phyloP scores from a whole-genome alignment of 2,797 vertebrate species.

The Crax fasciolata region DNA sequence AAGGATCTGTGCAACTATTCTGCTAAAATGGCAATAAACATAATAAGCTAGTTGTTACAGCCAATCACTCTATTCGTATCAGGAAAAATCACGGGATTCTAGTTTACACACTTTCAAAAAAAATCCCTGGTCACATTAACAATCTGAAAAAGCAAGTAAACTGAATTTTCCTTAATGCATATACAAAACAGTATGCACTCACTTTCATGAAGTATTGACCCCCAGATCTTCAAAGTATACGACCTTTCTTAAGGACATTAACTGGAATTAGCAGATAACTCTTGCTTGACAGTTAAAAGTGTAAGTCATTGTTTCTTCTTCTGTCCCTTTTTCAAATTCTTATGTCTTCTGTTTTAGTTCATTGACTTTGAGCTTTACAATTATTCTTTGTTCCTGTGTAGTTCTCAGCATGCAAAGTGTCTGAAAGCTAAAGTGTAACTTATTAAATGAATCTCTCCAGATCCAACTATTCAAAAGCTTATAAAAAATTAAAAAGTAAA shows the following conservation, averaged over 20 bases:
- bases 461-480: constrained; percentile 48
- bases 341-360: not conserved
- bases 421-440: not conserved
- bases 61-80: not conserved
- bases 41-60: not conserved
- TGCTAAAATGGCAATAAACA: not conserved
- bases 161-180: not conserved
- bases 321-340: not conserved
- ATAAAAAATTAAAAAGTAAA: constrained; percentile 62
- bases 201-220: not conserved
- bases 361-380: not conserved
- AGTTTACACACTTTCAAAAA: not conserved
- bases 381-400: not conserved
- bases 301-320: not conserved
- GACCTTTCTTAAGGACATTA: not conserved
- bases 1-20: not conserved
- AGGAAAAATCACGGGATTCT: not conserved
- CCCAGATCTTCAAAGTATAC: not conserved
- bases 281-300: not conserved
- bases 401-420: constrained; percentile 7
- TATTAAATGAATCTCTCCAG: not conserved
- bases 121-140: not conserved
- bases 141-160: not conserved
- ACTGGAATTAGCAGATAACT: not conserved
- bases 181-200: not conserved